Percentiles rank a stretch among this genome's conserved stretches.
phyloP scores from a whole-genome alignment of 2,113 vertebrate genomes.

The Cyanistes caeruleus region DNA sequence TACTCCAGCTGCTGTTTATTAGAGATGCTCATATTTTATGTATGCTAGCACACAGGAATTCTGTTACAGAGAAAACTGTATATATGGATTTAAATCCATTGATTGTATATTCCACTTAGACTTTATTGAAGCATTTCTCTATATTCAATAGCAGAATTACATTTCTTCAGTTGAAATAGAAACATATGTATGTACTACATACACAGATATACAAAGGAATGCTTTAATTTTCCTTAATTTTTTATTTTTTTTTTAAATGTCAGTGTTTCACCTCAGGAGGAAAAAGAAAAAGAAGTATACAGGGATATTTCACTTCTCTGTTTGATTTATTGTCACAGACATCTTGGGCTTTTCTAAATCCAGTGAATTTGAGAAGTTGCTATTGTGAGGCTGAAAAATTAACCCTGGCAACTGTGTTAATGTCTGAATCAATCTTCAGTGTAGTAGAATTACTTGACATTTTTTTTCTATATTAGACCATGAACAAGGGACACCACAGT shows the following conservation, averaged over 20 bases:
- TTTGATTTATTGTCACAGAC: neutral
- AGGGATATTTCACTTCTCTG: neutral
- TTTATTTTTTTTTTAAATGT: neutral
- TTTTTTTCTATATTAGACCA: neutral
- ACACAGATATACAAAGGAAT: neutral
- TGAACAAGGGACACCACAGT: neutral
- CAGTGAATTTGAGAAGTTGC: neutral
- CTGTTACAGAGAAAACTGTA: neutral
- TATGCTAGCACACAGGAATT: neutral
- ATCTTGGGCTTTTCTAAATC: neutral
- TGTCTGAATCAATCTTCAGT: neutral
- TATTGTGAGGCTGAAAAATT: neutral
- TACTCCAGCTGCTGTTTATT: constrained; percentile 63
- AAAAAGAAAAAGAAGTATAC: neutral
- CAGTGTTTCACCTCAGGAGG: neutral
- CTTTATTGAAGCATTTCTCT: neutral
- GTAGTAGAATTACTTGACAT: neutral
- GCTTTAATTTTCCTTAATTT: neutral
- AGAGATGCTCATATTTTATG: constrained; percentile 57
- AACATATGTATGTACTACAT: neutral
- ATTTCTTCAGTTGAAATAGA: neutral
- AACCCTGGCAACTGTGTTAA: neutral
- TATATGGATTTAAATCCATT: neutral
- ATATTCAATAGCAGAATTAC: neutral
- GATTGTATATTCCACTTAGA: neutral